Percentiles rank a stretch among this genome's conserved stretches.
Evolutionary conservation across 2,888 invertebrate species (phyloP).

Genomic region (Heliconius ethilla): DNA sequence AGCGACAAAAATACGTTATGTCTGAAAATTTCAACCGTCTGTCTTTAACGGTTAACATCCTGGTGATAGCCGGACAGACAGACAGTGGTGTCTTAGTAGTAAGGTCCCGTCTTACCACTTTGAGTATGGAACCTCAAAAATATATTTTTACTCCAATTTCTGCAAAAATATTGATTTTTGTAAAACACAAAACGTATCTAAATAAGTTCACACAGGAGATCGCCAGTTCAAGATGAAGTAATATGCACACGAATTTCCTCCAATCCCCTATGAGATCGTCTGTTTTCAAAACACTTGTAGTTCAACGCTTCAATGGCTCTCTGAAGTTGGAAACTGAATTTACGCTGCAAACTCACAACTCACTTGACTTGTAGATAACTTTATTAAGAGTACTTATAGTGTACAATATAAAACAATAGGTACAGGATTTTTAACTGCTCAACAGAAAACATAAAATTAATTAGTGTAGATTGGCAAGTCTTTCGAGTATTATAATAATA

Average conservation of each 20-base stretch:
- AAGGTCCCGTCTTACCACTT: too few relatives aligned
- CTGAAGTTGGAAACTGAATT: slow-evolving; percentile 38
- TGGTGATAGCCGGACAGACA: too few relatives aligned
- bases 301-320: slow-evolving; percentile 37
- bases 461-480: too few relatives aligned
- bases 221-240: slow-evolving; percentile 5
- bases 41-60: too few relatives aligned
- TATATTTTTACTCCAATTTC: too few relatives aligned
- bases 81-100: too few relatives aligned
- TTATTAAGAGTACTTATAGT: slow-evolving; percentile 13
- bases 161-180: background rate
- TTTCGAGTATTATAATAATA: too few relatives aligned
- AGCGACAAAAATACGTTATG: too few relatives aligned
- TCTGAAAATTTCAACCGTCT: too few relatives aligned
- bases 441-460: background rate
- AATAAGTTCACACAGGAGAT: background rate
- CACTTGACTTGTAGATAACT: slow-evolving; percentile 31
- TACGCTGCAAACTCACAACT: slow-evolving; percentile 36
- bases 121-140: too few relatives aligned
- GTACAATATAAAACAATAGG: slow-evolving; percentile 4
- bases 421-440: background rate
- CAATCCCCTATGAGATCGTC: slow-evolving; percentile 27
- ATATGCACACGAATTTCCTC: slow-evolving; percentile 15
- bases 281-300: slow-evolving; percentile 38
- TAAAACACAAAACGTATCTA: background rate